These are phyloP conservation scores for Manis javanica DNA, from an alignment of 2,797 vertebrate genomes.

Conservation along the genomic window DNA sequence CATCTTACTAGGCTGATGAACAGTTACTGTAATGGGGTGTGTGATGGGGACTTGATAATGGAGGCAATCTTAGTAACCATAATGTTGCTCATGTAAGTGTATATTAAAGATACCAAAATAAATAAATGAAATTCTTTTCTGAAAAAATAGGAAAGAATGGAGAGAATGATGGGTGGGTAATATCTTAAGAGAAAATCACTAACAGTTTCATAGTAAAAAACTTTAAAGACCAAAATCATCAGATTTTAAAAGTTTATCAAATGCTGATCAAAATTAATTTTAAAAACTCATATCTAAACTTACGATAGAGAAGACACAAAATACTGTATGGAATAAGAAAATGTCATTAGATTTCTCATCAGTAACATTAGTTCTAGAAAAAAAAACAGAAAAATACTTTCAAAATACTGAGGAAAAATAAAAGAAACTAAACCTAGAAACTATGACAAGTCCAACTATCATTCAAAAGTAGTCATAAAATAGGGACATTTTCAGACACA, in stretches of 20 bases:
- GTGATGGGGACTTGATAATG: too few relatives aligned
- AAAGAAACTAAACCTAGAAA: not conserved
- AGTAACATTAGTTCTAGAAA: not conserved
- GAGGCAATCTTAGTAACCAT: too few relatives aligned
- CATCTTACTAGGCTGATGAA: too few relatives aligned
- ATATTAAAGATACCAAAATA: too few relatives aligned
- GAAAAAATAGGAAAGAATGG: not conserved
- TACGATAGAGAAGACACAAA: not conserved
- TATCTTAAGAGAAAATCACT: not conserved
- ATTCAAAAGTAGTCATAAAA: not conserved
- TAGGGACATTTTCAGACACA: not conserved
- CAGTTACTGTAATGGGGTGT: too few relatives aligned
- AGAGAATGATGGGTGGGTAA: not conserved
- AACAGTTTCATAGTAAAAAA: not conserved
- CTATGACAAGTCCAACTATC: not conserved
- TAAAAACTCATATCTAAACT: not conserved
- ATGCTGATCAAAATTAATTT: conserved; percentile 25
- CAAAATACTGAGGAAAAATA: not conserved
- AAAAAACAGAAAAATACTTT: not conserved
- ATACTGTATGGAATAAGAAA: not conserved
- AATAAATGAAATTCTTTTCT: too few relatives aligned
- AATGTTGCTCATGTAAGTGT: too few relatives aligned
- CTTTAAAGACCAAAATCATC: not conserved
- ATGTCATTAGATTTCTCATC: not conserved
- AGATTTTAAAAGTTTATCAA: not conserved